Evolutionary conservation across 2,113 vertebrate species (phyloP).

Genomic region (Tringa solitaria): DNA sequence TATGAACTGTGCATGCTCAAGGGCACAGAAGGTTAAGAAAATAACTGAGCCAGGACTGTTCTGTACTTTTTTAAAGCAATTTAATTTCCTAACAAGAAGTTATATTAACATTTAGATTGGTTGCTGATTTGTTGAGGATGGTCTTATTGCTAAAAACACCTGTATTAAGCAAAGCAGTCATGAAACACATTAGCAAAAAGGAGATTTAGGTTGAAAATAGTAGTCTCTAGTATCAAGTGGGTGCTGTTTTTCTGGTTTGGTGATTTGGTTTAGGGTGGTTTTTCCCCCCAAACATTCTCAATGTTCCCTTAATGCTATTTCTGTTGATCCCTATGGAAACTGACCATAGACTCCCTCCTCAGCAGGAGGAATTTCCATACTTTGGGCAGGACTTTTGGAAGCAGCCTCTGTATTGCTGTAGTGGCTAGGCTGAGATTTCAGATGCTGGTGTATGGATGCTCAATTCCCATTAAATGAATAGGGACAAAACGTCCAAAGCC

Average conservation of each 20-base stretch:
- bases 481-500: not conserved
- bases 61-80: not conserved
- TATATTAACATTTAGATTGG: not conserved
- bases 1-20: not conserved
- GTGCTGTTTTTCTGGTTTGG: not conserved
- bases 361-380: not conserved
- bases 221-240: not conserved
- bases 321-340: fast-evolving
- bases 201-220: not conserved
- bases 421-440: not conserved
- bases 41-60: not conserved
- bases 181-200: not conserved
- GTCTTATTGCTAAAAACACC: not conserved
- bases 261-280: fast-evolving
- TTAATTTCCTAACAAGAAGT: not conserved
- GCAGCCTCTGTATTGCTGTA: too few relatives aligned
- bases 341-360: not conserved
- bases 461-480: too few relatives aligned
- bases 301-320: fast-evolving
- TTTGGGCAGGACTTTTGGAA: not conserved
- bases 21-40: not conserved
- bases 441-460: not conserved
- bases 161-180: not conserved
- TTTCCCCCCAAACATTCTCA: not conserved
- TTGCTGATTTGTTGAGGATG: not conserved